phyloP scores from a whole-genome alignment of 2,888 invertebrate genomes.

The Acanthopleura granulata region DNA sequence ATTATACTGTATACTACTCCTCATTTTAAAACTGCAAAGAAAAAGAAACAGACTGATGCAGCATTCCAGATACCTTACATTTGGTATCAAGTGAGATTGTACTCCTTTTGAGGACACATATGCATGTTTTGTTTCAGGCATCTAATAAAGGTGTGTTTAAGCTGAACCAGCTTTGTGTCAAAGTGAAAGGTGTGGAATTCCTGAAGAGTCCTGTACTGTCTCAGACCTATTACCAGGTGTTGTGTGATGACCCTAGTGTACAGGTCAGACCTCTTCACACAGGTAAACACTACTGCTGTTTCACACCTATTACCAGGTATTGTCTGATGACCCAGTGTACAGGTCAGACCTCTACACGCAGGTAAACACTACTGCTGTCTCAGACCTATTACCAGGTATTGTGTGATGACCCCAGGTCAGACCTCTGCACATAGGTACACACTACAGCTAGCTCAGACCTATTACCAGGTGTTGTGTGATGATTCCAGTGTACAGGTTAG shows the following conservation, averaged over 20 bases:
- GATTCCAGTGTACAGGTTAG: conserved; percentile 42
- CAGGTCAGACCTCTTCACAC: conserved; percentile 41
- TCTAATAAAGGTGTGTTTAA: conserved; percentile 41
- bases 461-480: conserved; percentile 42
- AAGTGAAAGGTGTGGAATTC: conserved; percentile 46
- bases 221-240: conserved; percentile 41
- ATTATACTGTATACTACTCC: no score
- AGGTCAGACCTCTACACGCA: conserved; percentile 41
- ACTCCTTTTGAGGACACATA: no score
- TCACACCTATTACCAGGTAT: conserved; percentile 40
- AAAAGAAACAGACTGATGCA: no score
- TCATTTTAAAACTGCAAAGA: no score
- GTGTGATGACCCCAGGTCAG: conserved; percentile 46
- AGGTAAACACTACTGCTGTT: conserved; percentile 32
- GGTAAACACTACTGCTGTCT: conserved; percentile 31
- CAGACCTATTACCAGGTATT: conserved; percentile 41
- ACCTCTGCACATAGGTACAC: conserved; percentile 41
- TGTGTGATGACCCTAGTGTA: conserved; percentile 44
- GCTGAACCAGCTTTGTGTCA: conserved; percentile 49
- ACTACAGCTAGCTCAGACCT: conserved; percentile 28
- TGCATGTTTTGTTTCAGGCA: conserved; percentile 32
- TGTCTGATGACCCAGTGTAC: conserved; percentile 42
- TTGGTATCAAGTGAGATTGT: no score
- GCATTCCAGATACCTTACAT: no score
- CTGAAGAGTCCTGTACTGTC: conserved; percentile 39